Evolutionary conservation across 2,797 vertebrate genomes (phyloP), one percentile per base, ranked within the genome.

Genomic region (Numenius phaeopus): DNA sequence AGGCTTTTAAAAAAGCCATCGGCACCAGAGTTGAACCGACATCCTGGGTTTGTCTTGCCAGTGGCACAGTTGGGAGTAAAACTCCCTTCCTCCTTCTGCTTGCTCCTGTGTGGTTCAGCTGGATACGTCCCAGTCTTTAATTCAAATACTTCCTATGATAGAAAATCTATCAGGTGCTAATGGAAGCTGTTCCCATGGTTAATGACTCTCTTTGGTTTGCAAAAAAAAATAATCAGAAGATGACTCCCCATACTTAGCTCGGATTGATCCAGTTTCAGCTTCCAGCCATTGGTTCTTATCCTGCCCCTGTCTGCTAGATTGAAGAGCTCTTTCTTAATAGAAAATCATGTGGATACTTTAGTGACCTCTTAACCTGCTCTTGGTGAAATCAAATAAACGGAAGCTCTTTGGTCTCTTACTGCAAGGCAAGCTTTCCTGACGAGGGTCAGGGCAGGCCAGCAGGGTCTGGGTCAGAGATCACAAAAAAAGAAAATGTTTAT

Each of bases 141-240:
- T 46, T 85, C 75, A 85, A 89, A 76, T 42, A 42, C 52, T 91
- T 87, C 52, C 83, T n/a, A 1, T 81, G 90, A 93, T 47, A 85
- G 93, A 87, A 95, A 97, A 86, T 93, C 94, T 64, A 92, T 92
- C 81, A 82, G 93, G 52, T 6, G 3, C 80, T 96, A 96, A 95
- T 92, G 94, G 85, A 95, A 96, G 69, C 70, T 93, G 66, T 87
- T 97, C 78, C 67, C 1, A 2, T 69, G 34, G 90, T 92, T 97
- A 95, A 87, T 96, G 89, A 77, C 59, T 84, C 46, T 87, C 80
- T 72, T 92, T 85, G 47, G 32, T 93, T 92, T 67, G 59, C 4
- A 59, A 62, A 87, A 83, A 54, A 44, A 75, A 37, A 88, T 32
- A 73, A 83, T 52, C 71, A 34, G 83, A 47, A 89, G 90, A 84